A percentile compares a stretch with the other conserved stretches of the same genome.
phyloP scores from a whole-genome alignment of 2,113 vertebrate species.

The Puffinus mauretanicus region DNA sequence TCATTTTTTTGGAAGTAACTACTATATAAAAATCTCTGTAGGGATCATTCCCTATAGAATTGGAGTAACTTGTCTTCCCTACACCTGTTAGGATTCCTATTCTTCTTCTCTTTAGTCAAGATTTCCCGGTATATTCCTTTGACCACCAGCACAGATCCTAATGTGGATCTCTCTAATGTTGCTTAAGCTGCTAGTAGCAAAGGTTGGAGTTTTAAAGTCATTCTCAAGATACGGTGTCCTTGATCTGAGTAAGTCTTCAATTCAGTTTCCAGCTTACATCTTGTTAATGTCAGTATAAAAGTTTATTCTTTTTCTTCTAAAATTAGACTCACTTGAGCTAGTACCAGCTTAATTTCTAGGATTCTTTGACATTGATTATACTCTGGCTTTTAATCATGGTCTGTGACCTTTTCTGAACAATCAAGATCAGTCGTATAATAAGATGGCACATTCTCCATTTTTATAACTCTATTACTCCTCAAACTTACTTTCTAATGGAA shows the following conservation, averaged over 20 bases:
- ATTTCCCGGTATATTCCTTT: neutral
- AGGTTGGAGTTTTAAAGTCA: neutral
- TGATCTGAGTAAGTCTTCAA: neutral
- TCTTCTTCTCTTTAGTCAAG: neutral
- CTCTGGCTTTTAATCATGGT: neutral
- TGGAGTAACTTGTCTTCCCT: neutral
- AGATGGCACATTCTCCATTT: neutral
- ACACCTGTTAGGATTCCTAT: neutral
- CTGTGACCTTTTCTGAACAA: conserved; percentile 22
- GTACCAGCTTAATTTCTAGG: neutral
- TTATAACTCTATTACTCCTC: conserved; percentile 13
- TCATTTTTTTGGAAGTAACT: neutral
- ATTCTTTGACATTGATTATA: neutral
- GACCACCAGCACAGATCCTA: neutral
- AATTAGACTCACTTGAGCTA: neutral
- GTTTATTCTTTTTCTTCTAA: neutral
- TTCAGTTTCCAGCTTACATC: neutral
- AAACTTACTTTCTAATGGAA: neutral
- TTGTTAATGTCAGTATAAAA: neutral
- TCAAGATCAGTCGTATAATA: neutral
- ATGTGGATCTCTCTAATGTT: neutral
- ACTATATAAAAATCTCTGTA: neutral
- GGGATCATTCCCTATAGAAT: neutral
- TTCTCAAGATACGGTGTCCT: neutral
- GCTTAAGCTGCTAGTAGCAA: neutral